Conservation (phyloP, 2,888 invertebrate genomes). For the Agriopis marginaria region DNA sequence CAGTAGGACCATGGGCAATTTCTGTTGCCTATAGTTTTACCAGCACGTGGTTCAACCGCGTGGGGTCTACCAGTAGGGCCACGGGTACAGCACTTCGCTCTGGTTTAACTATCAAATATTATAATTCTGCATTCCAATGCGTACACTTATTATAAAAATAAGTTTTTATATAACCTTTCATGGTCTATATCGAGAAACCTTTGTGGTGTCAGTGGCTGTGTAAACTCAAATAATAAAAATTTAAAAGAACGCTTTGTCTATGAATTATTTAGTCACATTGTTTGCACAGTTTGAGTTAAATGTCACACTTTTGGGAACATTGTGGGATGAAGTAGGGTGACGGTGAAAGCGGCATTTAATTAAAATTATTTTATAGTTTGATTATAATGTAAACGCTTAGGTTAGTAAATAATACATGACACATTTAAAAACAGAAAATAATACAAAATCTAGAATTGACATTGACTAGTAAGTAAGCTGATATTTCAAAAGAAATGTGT, state of each 20-base stretch:
- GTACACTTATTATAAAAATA: conserved; percentile 1
- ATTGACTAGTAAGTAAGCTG: too few species aligned
- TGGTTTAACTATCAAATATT: conserved; percentile 4
- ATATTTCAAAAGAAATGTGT: too few species aligned
- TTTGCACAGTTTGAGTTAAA: conserved; percentile 59
- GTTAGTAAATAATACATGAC: too few species aligned
- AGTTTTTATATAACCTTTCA: not conserved
- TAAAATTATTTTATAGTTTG: too few species aligned
- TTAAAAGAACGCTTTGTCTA: conserved; percentile 60
- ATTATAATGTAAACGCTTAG: too few species aligned
- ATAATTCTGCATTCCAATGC: conserved; percentile 39
- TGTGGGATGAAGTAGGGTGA: conserved; percentile 6
- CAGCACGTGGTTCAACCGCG: too few species aligned
- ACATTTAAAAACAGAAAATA: too few species aligned
- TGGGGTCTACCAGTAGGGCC: too few species aligned
- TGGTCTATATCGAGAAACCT: conserved; percentile 7
- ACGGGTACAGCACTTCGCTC: not conserved
- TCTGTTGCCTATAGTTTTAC: too few species aligned
- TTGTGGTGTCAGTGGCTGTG: conserved; percentile 25
- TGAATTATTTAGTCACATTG: conserved; percentile 55
- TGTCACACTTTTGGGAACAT: conserved; percentile 28
- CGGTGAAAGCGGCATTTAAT: not conserved
- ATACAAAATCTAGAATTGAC: too few species aligned
- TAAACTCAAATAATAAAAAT: conserved; percentile 40
- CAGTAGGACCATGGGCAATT: too few species aligned